These are phyloP conservation scores for Callipepla squamata DNA, from an alignment of 2,113 vertebrate genomes.

Conservation along the genomic window DNA sequence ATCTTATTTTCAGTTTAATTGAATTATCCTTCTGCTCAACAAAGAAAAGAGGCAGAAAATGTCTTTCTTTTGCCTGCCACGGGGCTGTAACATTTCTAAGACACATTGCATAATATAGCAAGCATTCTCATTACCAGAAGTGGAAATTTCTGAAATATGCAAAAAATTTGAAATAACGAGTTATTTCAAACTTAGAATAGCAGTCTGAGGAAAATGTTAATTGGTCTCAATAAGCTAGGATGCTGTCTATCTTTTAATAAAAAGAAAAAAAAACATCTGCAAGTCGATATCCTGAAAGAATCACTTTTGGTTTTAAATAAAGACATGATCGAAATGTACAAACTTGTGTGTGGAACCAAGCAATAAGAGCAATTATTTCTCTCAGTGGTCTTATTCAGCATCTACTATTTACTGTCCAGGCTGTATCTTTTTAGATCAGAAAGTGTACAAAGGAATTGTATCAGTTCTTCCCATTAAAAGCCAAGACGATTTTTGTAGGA, in stretches of 20 bases:
- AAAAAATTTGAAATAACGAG: background rate
- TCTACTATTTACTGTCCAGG: background rate
- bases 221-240: background rate
- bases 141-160: background rate
- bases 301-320: background rate
- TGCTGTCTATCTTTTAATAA: background rate
- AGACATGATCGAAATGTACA: background rate
- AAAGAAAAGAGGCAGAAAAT: background rate
- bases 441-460: conserved; percentile 3
- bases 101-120: background rate
- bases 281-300: background rate
- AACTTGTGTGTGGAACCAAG: background rate
- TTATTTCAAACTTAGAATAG: background rate
- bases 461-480: conserved; percentile 4
- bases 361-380: background rate
- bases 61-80: background rate
- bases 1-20: background rate
- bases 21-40: background rate
- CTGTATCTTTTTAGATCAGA: background rate
- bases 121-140: background rate
- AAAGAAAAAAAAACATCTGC: background rate
- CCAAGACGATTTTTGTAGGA: background rate
- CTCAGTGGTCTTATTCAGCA: background rate
- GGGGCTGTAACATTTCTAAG: background rate
- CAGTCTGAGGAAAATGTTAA: background rate